phyloP scores from a whole-genome alignment of 2,113 vertebrate species.

The Nycticorax nycticorax region DNA sequence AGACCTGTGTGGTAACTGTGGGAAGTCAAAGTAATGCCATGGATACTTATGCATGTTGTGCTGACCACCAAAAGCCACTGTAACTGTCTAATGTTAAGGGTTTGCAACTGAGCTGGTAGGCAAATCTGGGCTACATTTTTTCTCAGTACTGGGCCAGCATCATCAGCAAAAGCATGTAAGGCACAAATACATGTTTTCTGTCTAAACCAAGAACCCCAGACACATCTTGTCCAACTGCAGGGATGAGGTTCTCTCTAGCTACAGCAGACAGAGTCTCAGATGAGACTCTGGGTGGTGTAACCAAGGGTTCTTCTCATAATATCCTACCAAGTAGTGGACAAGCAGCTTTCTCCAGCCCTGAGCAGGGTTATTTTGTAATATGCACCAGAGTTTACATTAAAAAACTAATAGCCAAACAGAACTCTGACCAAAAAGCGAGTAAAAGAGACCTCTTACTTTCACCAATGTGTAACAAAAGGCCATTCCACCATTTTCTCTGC shows the following conservation, averaged over 20 bases:
- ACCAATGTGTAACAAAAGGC: background rate
- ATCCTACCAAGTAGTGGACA: background rate
- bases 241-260: background rate
- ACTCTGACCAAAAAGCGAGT: background rate
- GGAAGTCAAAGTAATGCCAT: background rate
- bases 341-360: background rate
- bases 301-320: background rate
- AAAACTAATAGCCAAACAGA: background rate
- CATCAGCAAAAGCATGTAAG: background rate
- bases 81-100: background rate
- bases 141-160: background rate
- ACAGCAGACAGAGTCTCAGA: background rate
- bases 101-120: background rate
- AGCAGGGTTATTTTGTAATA: background rate
- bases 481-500: background rate
- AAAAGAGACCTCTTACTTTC: background rate
- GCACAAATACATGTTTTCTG: background rate
- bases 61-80: background rate
- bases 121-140: background rate
- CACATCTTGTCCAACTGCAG: background rate
- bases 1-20: background rate
- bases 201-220: background rate
- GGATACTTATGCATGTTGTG: background rate
- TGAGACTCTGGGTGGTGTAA: background rate
- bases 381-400: background rate